A percentile compares a stretch with the other conserved stretches of the same genome.
phyloP scores from a whole-genome alignment of 1,140 invertebrate species.

The Cyclargus thomasi region DNA sequence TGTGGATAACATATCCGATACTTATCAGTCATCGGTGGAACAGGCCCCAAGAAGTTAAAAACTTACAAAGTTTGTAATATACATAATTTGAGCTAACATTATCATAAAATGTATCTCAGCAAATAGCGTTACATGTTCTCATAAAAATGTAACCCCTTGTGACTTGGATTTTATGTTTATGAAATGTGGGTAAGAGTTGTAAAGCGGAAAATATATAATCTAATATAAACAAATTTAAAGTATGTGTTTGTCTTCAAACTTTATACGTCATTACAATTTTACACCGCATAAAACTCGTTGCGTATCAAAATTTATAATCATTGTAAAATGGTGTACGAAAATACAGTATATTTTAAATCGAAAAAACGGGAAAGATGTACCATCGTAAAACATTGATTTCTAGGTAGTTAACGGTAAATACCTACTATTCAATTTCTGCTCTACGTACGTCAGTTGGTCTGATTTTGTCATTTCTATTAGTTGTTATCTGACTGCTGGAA shows the following conservation, averaged over 20 bases:
- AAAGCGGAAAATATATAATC: conserved; percentile 18
- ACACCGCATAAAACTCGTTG: conserved; percentile 42
- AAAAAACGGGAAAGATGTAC: too few relatives aligned
- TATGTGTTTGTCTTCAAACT: conserved; percentile 19
- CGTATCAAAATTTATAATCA: conserved; percentile 39
- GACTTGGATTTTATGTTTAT: conserved; percentile 16
- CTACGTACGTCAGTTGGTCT: too few relatives aligned
- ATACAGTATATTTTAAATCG: neutral
- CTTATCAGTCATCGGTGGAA: too few relatives aligned
- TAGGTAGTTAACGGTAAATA: too few relatives aligned
- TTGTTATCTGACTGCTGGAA: too few relatives aligned
- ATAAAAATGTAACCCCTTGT: conserved; percentile 8
- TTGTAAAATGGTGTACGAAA: conserved; percentile 39
- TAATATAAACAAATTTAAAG: conserved; percentile 19
- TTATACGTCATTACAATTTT: conserved; percentile 38
- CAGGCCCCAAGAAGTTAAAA: too few relatives aligned
- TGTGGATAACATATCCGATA: too few relatives aligned
- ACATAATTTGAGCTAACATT: too few relatives aligned
- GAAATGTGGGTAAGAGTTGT: conserved; percentile 17
- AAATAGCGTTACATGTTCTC: neutral
- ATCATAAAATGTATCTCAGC: neutral
- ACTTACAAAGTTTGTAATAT: too few relatives aligned
- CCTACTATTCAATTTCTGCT: too few relatives aligned
- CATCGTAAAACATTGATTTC: too few relatives aligned
- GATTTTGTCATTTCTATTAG: too few relatives aligned